Conservation (phyloP, 2,113 vertebrate genomes). For the Notarius quadriscutis region DNA sequence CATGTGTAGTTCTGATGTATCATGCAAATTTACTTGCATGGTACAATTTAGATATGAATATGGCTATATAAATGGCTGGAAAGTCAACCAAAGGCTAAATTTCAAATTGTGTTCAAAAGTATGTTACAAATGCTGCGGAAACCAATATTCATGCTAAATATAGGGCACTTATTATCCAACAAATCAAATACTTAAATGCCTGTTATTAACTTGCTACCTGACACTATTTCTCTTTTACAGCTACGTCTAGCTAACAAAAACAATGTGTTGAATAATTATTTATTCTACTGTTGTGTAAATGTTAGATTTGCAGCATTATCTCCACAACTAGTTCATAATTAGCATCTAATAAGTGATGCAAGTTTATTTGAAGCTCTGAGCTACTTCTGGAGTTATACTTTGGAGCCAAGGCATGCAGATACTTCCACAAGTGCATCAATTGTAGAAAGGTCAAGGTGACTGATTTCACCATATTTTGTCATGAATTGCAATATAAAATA, state of each 20-base stretch:
- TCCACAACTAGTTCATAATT: neutral
- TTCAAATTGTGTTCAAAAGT: neutral
- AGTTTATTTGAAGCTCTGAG: too few relatives aligned
- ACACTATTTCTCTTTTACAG: too few relatives aligned
- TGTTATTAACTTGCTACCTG: too few relatives aligned
- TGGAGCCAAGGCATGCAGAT: too few relatives aligned
- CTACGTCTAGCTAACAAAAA: neutral
- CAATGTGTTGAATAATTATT: neutral
- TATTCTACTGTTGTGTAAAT: neutral
- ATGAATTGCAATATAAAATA: too few relatives aligned
- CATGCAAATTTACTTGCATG: neutral
- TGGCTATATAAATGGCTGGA: neutral
- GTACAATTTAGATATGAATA: too few relatives aligned
- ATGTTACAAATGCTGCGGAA: neutral
- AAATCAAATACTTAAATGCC: neutral
- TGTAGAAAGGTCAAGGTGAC: too few relatives aligned
- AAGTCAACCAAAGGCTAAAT: neutral
- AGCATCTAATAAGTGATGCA: neutral
- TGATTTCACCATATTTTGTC: too few relatives aligned
- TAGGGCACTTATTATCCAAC: neutral
- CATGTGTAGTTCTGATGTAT: too few relatives aligned
- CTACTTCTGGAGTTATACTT: too few relatives aligned
- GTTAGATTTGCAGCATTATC: neutral
- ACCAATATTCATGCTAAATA: neutral
- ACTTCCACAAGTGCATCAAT: too few relatives aligned